Conservation (phyloP, 2,113 vertebrate genomes). For the Pterocles burchelli region DNA sequence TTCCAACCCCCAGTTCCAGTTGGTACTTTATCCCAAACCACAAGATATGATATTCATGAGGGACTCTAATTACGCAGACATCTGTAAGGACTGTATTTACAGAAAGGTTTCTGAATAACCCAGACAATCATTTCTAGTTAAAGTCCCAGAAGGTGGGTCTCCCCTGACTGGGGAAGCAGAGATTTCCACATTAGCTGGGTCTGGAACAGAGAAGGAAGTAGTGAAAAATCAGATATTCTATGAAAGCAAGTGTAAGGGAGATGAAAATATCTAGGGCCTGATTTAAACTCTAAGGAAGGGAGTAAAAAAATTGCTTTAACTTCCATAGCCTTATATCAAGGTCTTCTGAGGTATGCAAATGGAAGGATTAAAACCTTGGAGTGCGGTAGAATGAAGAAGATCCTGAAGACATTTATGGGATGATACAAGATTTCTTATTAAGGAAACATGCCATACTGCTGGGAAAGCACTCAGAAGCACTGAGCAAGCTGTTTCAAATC, state of each 20-base stretch:
- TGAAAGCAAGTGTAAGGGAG: background rate
- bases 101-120: background rate
- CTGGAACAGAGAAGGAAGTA: background rate
- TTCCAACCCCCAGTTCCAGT: no score
- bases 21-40: background rate
- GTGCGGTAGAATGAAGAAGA: background rate
- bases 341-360: background rate
- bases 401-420: background rate
- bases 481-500: background rate
- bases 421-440: background rate
- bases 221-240: background rate
- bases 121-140: background rate
- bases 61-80: background rate
- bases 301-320: background rate
- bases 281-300: background rate
- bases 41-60: background rate
- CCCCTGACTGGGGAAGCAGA: background rate
- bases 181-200: background rate
- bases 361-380: background rate
- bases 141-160: background rate
- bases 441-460: background rate
- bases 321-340: background rate
- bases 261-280: background rate
- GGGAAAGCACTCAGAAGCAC: background rate
- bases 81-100: slow-evolving; percentile 2